These are phyloP conservation scores for Brenthis ino DNA, from an alignment of 2,888 invertebrate genomes.

Conservation along the genomic window DNA sequence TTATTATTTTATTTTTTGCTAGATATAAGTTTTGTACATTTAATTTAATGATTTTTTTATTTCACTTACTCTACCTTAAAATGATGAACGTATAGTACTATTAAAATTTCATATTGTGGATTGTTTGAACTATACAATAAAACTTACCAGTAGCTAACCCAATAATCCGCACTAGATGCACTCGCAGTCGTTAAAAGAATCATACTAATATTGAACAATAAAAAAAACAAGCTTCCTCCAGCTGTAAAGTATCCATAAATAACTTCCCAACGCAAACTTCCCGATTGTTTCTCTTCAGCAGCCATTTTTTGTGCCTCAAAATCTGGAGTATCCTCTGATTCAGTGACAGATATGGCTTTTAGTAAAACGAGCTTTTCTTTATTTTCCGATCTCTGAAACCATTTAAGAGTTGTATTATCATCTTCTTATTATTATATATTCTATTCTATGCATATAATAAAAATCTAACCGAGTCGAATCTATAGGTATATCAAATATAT, in stretches of 20 bases:
- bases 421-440: too few relatives aligned
- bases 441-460: too few relatives aligned
- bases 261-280: slow-evolving; percentile 68
- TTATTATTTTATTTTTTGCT: too few relatives aligned
- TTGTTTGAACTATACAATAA: background rate
- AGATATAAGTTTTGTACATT: background rate
- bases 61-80: too few relatives aligned
- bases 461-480: too few relatives aligned
- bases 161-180: slow-evolving; percentile 87
- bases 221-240: slow-evolving; percentile 61
- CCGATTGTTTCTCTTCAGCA: slow-evolving; percentile 68
- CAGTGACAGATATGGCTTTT: slow-evolving; percentile 47
- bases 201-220: slow-evolving; percentile 55
- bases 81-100: background rate
- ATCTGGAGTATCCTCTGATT: slow-evolving; percentile 57
- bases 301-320: slow-evolving; percentile 68
- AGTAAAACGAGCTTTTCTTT: slow-evolving; percentile 51
- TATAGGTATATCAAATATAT: too few relatives aligned
- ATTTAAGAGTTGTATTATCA: too few relatives aligned
- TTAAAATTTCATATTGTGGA: background rate
- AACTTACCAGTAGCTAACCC: slow-evolving; percentile 85
- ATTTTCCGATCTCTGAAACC: slow-evolving; percentile 50
- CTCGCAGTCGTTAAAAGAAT: slow-evolving; percentile 79
- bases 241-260: slow-evolving; percentile 64
- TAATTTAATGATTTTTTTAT: too few relatives aligned